Evolutionary conservation across 2,113 vertebrate genomes (phyloP), one percentile per base, ranked within the genome.

Genomic region (Stictonetta naevosa): DNA sequence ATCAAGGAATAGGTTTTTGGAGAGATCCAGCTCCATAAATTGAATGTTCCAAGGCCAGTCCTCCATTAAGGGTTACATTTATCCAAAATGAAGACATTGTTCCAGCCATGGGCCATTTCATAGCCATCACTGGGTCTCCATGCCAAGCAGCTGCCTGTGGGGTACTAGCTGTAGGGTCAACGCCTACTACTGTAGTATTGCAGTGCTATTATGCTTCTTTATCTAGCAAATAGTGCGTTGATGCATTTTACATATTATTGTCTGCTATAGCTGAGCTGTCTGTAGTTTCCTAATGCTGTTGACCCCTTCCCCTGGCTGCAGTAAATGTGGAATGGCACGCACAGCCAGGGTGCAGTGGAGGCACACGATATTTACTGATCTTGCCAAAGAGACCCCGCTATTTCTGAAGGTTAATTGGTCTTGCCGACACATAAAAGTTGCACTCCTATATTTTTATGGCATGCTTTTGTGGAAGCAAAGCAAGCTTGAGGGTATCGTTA

Each of bases 41-140:
- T 19, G 21, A 23, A 4, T 13, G 13, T 36, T 48, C 53, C 21
- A 7, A 33, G n/a, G 36, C 33, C 10, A 53, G 73, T 28, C 31
- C 31, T n/a, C 38, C 1, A 0, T 13, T 62, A 8, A 19, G 55
- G 10, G 38, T 13, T 71, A 68, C 4, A 1, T 23, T 77, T 74
- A 29, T 6, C 63, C 46, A 12, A 26, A 11, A 0, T 0, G 10
- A 2, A 16, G n/a, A 25, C 28, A 22, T 81, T 23, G 10, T 33
- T 80, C 48, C 73, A 73, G 50, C 42, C 5, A 0, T 21, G 76
- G 68, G 19, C 2, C 5, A 34, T 33, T 46, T 64, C 38, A 4
- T 13, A 25, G 38, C 2, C 34, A 17, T 22, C 59, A 10, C 11
- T 46, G 8, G 71, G 3, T 52, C 53, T 64, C n/a, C 23, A 0